These are phyloP conservation scores for Sarcophaga variegata DNA, from an alignment of 2,888 invertebrate species.

Conservation along the genomic window DNA sequence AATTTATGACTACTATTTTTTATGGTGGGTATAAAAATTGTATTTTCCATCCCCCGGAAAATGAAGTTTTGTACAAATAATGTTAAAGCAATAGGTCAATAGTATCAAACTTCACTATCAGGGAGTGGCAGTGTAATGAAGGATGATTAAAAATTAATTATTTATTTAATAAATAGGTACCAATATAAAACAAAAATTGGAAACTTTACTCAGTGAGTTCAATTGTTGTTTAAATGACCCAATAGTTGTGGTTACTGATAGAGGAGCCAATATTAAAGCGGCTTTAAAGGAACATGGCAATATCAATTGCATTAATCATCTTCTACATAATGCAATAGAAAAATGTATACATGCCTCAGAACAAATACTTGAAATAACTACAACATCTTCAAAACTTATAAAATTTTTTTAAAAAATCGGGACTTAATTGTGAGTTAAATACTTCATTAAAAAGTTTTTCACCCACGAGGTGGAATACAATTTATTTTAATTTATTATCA, in stretches of 20 bases:
- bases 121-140: too few species aligned
- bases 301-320: conserved; percentile 52
- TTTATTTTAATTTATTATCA: conserved; percentile 7
- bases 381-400: conserved; percentile 26
- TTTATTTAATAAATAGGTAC: conserved; percentile 18
- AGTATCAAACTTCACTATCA: too few species aligned
- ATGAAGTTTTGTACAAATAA: too few species aligned
- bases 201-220: conserved; percentile 46
- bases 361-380: conserved; percentile 29
- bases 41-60: too few species aligned
- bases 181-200: conserved; percentile 52
- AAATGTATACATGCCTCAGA: conserved; percentile 34
- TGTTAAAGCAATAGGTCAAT: too few species aligned
- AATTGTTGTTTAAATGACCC: conserved; percentile 50
- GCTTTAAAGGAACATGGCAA: conserved; percentile 48
- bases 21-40: too few species aligned
- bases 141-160: conserved; percentile 18
- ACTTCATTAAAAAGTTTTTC: conserved; percentile 46
- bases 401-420: conserved; percentile 54
- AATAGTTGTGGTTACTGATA: conserved; percentile 45
- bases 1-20: too few species aligned
- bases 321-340: conserved; percentile 51
- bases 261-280: conserved; percentile 46
- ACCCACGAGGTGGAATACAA: conserved; percentile 53
- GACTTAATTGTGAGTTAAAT: conserved; percentile 41